Conservation (phyloP, 2,113 vertebrate species). For the Lucifuga dentata region DNA sequence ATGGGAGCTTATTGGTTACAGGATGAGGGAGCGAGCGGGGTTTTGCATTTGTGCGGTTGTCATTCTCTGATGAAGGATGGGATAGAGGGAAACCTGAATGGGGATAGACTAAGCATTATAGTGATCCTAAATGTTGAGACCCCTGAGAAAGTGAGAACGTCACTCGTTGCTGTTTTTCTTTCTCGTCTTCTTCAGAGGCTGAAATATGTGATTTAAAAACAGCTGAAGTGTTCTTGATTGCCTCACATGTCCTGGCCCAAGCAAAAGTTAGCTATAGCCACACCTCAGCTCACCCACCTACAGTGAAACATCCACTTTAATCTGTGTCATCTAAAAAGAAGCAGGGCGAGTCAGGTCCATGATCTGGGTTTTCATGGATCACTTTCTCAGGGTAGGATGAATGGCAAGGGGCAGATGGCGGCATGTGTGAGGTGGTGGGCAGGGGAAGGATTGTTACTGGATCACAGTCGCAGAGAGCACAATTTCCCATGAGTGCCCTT, state of each 20-base stretch:
- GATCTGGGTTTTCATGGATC: slow-evolving; percentile 36
- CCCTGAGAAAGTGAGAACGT: too few relatives aligned
- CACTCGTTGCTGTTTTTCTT: too few relatives aligned
- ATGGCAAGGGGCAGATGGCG: slow-evolving; percentile 49
- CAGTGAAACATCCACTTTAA: slow-evolving; percentile 9
- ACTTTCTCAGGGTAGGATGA: slow-evolving; percentile 62
- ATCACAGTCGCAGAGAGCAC: slow-evolving; percentile 55
- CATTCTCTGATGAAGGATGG: slow-evolving; percentile 18
- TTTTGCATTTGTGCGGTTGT: slow-evolving; percentile 45
- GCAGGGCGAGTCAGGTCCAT: slow-evolving; percentile 32
- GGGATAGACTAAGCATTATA: slow-evolving; percentile 73
- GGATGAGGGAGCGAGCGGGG: slow-evolving; percentile 1
- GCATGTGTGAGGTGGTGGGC: slow-evolving; percentile 54
- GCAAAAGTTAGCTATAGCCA: slow-evolving; percentile 51
- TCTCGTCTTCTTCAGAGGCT: slow-evolving; percentile 43
- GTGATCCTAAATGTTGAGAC: slow-evolving; percentile 67
- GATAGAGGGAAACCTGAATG: slow-evolving; percentile 66
- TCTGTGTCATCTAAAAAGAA: slow-evolving; percentile 39
- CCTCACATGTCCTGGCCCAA: slow-evolving; percentile 51
- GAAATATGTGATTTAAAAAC: slow-evolving; percentile 76
- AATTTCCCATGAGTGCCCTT: slow-evolving; percentile 79
- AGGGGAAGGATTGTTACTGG: slow-evolving; percentile 52
- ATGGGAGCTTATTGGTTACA: slow-evolving; percentile 17
- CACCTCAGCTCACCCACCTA: slow-evolving; percentile 17
- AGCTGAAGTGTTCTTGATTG: slow-evolving; percentile 74